A percentile compares a stretch with the other conserved stretches of the same genome.
Conservation (phyloP, 2,113 vertebrate species). For the Eurypyga helias region DNA sequence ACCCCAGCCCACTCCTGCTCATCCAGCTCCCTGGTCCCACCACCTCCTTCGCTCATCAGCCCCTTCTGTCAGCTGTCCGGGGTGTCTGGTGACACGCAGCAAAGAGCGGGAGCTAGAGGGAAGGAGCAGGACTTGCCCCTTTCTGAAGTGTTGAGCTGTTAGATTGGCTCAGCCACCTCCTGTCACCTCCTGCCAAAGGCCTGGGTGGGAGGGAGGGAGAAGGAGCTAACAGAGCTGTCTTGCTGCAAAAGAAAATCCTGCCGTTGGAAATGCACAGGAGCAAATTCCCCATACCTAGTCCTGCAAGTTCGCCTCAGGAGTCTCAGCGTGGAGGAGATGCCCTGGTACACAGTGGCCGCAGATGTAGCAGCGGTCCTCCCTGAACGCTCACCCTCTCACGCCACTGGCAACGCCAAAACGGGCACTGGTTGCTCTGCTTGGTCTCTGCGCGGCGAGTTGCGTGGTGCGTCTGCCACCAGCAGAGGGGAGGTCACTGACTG, state of each 20-base stretch:
- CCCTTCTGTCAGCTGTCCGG: not conserved
- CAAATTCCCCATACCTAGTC: not conserved
- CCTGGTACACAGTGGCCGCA: not conserved
- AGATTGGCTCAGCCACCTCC: constrained; percentile 8
- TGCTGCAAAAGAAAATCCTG: not conserved
- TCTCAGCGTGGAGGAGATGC: not conserved
- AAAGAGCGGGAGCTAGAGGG: not conserved
- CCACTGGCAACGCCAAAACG: not conserved
- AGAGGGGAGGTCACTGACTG: not conserved
- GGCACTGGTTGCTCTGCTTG: not conserved
- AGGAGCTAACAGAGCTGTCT: not conserved
- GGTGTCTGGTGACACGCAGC: not conserved
- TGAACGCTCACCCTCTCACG: accelerated
- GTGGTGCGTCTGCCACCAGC: not conserved
- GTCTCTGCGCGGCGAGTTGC: not conserved
- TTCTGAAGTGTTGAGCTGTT: constrained; percentile 41
- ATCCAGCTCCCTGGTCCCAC: not conserved
- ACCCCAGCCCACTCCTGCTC: not conserved
- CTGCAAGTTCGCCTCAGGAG: not conserved
- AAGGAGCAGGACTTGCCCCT: not conserved
- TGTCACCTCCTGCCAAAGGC: constrained; percentile 29
- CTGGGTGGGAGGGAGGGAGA: not conserved
- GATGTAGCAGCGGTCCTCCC: not conserved
- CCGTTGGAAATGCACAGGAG: not conserved
- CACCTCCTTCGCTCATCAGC: not conserved